Base-by-base conservation (phyloP, 2,113 vertebrate species). In the Pluvialis apricaria region DNA sequence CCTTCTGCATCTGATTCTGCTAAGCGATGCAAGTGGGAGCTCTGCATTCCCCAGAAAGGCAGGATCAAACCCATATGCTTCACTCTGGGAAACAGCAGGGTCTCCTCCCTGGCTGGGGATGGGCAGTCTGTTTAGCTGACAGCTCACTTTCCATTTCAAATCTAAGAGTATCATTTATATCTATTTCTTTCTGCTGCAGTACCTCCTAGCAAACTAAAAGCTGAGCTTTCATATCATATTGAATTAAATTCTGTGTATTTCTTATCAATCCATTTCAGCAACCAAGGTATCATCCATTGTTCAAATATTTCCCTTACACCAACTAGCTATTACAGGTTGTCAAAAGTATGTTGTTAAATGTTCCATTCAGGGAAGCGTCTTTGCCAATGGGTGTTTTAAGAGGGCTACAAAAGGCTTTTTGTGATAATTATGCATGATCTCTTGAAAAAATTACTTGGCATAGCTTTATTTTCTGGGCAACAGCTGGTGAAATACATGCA, bases 191-290 rank as follows among this genome's bases (percentile, higher is more conserved):
- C 87, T 82, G 44, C 80, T 82, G 77, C 65, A 60, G 54, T 31
- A 36, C 44, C 51, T 82, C 42, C 68, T 40, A 51, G 44, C 42
- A 84, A 90, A 71, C 72, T 75, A 52, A 47, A 52, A 82, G 76
- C 91, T 87, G 70, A 82, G 81, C 62, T 84, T 69, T 94, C 73
- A 54, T 58, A 79, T 57, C 44, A 42, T 10, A 60, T 4, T 79
- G 61, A 84, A 65, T 61, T 86, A 49, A 89, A 82, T 70, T 61
- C 47, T 31, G 34, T 52, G 47, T 76, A 52, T 68, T 72, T 72
- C 82, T 92, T 72, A 94, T 38, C 66, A 93, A 80, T 58, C 81
- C 81, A 51, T 84, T 88, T 75, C 88, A 93, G 72, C 80, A 61
- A 54, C 20, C 31, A n/a, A 66, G 28, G 42, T 61, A 78, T 76